A percentile compares a stretch with the other conserved stretches of the same genome.
Evolutionary conservation across 2,888 invertebrate genomes (phyloP).

Genomic region (Thymelicus sylvestris): DNA sequence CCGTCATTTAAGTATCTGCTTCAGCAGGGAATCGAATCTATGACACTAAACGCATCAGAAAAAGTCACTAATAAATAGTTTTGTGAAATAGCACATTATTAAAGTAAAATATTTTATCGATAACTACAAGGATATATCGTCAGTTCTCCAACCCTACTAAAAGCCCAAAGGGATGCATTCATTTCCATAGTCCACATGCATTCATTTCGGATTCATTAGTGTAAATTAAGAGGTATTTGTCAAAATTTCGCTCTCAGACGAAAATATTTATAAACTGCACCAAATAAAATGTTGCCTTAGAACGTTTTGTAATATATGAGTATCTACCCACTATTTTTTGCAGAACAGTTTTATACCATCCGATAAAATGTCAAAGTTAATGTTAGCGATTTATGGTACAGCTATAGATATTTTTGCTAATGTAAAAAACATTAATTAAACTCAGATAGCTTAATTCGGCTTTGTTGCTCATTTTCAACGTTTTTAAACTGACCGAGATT

Average conservation of each 20-base stretch:
- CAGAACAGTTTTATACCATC: constrained; percentile 52
- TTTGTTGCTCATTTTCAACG: constrained; percentile 58
- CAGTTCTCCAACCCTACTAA: neutral
- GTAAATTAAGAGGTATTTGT: constrained; percentile 84
- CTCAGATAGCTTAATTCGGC: constrained; percentile 74
- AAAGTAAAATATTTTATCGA: constrained; percentile 25
- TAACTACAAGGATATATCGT: constrained; percentile 12
- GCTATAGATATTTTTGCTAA: constrained; percentile 72
- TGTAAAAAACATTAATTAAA: constrained; percentile 73
- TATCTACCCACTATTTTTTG: constrained; percentile 20
- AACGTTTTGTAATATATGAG: constrained; percentile 54
- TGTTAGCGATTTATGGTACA: constrained; percentile 67
- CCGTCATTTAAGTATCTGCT: no score
- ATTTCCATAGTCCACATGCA: constrained; percentile 69
- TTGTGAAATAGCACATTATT: no score
- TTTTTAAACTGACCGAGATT: constrained; percentile 58
- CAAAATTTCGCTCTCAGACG: constrained; percentile 71
- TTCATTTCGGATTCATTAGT: constrained; percentile 80
- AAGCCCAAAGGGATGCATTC: constrained; percentile 42
- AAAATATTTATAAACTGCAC: constrained; percentile 77
- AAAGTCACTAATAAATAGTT: no score
- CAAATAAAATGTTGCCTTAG: constrained; percentile 56
- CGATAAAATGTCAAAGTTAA: constrained; percentile 69
- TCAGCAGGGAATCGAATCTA: no score
- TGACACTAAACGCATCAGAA: no score